These are phyloP conservation scores for Orthosia gothica DNA, from an alignment of 2,888 invertebrate species.

Conservation along the genomic window DNA sequence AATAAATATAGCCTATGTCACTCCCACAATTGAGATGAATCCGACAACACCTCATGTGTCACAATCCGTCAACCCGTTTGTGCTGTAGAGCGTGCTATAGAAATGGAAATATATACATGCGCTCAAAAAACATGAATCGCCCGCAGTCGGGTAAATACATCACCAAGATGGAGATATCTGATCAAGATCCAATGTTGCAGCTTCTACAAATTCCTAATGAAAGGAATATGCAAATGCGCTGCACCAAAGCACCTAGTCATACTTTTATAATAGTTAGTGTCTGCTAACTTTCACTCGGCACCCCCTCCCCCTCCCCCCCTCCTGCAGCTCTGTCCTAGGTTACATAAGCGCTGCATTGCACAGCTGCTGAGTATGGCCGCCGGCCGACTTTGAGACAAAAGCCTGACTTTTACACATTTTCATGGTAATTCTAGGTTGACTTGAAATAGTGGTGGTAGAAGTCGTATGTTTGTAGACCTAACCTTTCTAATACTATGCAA, in stretches of 20 bases:
- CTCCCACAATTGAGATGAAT: too few species aligned
- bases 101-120: too few species aligned
- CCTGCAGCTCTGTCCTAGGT: slow-evolving; percentile 50
- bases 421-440: slow-evolving; percentile 38
- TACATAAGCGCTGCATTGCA: slow-evolving; percentile 59
- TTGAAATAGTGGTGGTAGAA: neutral
- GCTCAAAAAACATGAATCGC: too few species aligned
- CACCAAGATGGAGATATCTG: neutral
- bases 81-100: too few species aligned
- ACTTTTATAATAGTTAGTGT: slow-evolving; percentile 59
- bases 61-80: too few species aligned
- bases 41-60: too few species aligned
- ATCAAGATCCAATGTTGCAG: slow-evolving; percentile 5
- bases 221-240: slow-evolving; percentile 51
- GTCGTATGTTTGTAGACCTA: neutral
- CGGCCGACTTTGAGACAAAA: slow-evolving; percentile 56
- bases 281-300: slow-evolving; percentile 66
- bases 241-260: slow-evolving; percentile 50
- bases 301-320: slow-evolving; percentile 24
- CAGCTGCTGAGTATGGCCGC: slow-evolving; percentile 57
- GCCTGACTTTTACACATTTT: slow-evolving; percentile 41
- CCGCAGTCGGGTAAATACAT: neutral
- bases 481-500: neutral
- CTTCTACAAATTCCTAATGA: slow-evolving; percentile 36
- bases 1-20: too few species aligned